These are phyloP conservation scores for Sesia bembeciformis DNA, from an alignment of 2,888 invertebrate genomes.

Conservation along the genomic window DNA sequence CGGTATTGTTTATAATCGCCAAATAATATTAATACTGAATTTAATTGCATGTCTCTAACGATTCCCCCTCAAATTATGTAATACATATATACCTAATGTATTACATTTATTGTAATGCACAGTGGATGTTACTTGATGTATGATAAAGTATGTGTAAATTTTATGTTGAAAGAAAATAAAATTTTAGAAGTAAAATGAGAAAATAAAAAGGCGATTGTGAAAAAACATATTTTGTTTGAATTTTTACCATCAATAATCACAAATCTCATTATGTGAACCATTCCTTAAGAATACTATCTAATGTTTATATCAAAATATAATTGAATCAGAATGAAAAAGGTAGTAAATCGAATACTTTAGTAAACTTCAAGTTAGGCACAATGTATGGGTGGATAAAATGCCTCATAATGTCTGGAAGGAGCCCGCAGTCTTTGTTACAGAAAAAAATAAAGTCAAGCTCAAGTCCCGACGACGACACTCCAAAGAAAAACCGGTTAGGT, in stretches of 20 bases:
- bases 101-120: conserved; percentile 25
- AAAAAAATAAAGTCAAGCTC: background rate
- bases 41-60: background rate
- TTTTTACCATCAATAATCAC: background rate
- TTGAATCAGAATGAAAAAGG: too few species aligned
- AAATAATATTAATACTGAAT: conserved; percentile 53
- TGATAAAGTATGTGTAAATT: conserved; percentile 50
- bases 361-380: too few species aligned
- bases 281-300: too few species aligned
- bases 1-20: conserved; percentile 68
- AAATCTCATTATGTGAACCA: too few species aligned
- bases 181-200: conserved; percentile 52
- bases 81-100: background rate
- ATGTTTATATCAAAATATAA: too few species aligned
- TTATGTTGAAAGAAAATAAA: conserved; percentile 53
- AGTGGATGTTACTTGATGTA: conserved; percentile 61
- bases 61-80: background rate
- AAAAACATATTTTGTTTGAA: conserved; percentile 32
- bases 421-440: background rate
- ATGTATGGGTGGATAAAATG: too few species aligned
- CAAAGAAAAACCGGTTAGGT: conserved; percentile 57
- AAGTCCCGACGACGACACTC: conserved; percentile 14
- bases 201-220: conserved; percentile 66
- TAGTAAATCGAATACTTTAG: too few species aligned
- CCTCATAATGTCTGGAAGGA: too few species aligned